Evolutionary conservation across 2,797 vertebrate genomes (phyloP).

Genomic region (Falco naumanni): DNA sequence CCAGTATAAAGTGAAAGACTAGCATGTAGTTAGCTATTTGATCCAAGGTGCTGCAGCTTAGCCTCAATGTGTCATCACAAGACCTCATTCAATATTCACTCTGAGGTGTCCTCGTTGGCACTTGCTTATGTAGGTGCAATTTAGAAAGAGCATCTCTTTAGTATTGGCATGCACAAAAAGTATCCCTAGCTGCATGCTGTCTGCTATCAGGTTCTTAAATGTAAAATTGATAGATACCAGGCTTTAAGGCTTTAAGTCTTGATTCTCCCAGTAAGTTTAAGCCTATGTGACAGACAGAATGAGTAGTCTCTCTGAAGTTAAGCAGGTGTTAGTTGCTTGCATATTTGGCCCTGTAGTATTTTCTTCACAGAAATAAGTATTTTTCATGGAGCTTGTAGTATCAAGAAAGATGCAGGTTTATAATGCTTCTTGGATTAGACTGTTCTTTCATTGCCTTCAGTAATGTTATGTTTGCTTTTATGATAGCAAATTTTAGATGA

Average conservation of each 20-base stretch:
- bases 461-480: not conserved
- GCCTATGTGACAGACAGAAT: not conserved
- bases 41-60: not conserved
- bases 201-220: not conserved
- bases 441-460: not conserved
- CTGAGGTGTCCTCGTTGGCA: not conserved
- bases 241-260: not conserved
- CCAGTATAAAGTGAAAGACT: not conserved
- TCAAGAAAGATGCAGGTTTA: not conserved
- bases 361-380: not conserved
- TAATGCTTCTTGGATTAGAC: not conserved
- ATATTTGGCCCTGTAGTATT: not conserved
- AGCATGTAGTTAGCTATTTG: not conserved
- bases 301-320: not conserved
- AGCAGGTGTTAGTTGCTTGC: not conserved
- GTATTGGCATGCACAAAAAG: not conserved
- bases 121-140: not conserved
- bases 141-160: not conserved
- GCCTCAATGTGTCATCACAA: not conserved
- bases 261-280: not conserved
- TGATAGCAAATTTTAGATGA: not conserved
- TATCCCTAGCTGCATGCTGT: not conserved
- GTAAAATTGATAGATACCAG: not conserved
- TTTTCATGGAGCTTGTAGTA: not conserved
- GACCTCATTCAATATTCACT: fast-evolving